Conservation (phyloP, 1,140 invertebrate species). For the Brachionus asplanchnoidis region DNA sequence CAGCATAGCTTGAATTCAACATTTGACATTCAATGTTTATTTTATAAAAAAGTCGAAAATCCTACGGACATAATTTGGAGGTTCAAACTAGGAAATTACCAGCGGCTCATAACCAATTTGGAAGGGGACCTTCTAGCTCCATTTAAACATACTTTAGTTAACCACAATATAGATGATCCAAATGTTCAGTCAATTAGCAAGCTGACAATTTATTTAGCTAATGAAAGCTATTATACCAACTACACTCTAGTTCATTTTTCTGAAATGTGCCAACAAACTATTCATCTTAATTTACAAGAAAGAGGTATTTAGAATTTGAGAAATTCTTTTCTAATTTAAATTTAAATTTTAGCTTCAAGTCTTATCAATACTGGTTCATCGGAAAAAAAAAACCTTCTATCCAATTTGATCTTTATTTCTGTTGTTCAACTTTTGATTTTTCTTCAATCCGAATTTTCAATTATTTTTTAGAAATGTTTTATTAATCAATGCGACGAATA, state of each 20-base stretch:
- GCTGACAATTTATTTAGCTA: constrained; percentile 1
- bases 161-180: not conserved
- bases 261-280: not conserved
- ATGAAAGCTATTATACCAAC: constrained; percentile 23
- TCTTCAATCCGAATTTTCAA: not conserved
- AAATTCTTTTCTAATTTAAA: not conserved
- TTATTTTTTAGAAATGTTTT: not conserved
- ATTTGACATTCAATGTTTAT: constrained; percentile 1
- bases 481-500: not conserved
- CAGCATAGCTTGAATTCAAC: not conserved
- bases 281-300: not conserved
- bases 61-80: constrained; percentile 23
- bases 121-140: not conserved
- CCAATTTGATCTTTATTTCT: not conserved
- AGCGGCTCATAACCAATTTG: constrained; percentile 7
- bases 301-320: not conserved
- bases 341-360: constrained; percentile 1
- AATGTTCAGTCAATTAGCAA: constrained; percentile 14
- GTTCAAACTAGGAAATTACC: not conserved
- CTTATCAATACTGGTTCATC: not conserved
- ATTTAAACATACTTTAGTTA: constrained; percentile 10
- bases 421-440: not conserved
- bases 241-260: constrained; percentile 6
- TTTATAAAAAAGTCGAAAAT: constrained; percentile 18
- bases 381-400: not conserved